These are phyloP conservation scores for Popillia japonica DNA, from an alignment of 1,140 invertebrate species.

Conservation along the genomic window DNA sequence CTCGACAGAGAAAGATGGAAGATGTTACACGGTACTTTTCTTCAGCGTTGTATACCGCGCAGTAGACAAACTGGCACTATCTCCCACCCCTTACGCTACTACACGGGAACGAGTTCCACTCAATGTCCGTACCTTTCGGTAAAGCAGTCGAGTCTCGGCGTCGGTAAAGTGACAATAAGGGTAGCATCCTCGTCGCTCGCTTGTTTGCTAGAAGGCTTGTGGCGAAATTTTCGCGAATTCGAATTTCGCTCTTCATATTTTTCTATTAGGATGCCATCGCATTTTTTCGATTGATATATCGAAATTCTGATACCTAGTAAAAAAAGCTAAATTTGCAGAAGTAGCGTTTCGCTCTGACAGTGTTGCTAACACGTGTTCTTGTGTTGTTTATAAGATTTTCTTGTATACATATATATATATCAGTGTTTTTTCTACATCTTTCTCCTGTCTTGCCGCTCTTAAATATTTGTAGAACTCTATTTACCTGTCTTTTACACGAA, in stretches of 20 bases:
- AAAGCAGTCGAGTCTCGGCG: constrained; percentile 22
- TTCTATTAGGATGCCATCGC: background rate
- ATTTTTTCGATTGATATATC: background rate
- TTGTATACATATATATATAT: background rate
- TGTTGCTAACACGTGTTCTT: background rate
- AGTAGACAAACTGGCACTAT: constrained; percentile 30
- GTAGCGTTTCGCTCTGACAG: background rate
- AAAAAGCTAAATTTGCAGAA: background rate
- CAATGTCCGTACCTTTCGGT: constrained; percentile 22
- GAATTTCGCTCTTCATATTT: background rate
- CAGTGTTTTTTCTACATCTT: constrained; percentile 8
- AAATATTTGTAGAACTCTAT: constrained; percentile 29
- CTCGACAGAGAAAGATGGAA: background rate
- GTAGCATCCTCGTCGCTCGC: constrained; percentile 1
- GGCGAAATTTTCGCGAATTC: constrained; percentile 13
- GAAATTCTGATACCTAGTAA: background rate
- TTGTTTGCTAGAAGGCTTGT: background rate
- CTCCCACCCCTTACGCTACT: constrained; percentile 20
- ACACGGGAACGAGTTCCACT: constrained; percentile 13
- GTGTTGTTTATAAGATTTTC: constrained; percentile 18
- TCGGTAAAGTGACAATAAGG: constrained; percentile 9
- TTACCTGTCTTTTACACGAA: constrained; percentile 19
- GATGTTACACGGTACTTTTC: constrained; percentile 1
- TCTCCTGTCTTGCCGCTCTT: constrained; percentile 18
- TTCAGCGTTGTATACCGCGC: constrained; percentile 7